These are phyloP conservation scores for Toxotes jaculatrix DNA, from an alignment of 2,113 vertebrate genomes.

Conservation along the genomic window DNA sequence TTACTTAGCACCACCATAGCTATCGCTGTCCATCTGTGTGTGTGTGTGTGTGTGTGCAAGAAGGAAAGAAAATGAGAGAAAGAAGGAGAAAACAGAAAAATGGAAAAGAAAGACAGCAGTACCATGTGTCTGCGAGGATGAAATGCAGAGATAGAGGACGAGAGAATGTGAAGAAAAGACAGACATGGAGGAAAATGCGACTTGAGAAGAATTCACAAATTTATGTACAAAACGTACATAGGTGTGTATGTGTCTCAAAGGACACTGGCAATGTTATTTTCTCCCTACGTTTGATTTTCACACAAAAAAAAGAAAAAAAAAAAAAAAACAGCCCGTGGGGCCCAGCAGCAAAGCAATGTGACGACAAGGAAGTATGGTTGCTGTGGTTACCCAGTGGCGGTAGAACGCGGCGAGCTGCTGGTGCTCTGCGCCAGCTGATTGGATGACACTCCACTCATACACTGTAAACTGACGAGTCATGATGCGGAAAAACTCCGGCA, in stretches of 20 bases:
- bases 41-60: slow-evolving; percentile 31
- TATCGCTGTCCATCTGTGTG: slow-evolving; percentile 67
- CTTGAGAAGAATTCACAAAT: background rate
- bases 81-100: background rate
- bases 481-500: slow-evolving; percentile 94
- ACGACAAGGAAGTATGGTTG: slow-evolving; percentile 63
- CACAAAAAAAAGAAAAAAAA: background rate
- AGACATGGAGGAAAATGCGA: background rate
- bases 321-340: background rate
- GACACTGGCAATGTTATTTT: slow-evolving; percentile 8
- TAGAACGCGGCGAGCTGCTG: slow-evolving; percentile 93
- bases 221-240: slow-evolving; percentile 12
- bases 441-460: slow-evolving; percentile 91
- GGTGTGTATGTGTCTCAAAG: slow-evolving; percentile 10
- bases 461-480: slow-evolving; percentile 97
- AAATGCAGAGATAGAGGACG: background rate
- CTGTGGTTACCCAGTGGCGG: slow-evolving; percentile 94
- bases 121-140: background rate
- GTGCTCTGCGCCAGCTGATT: slow-evolving; percentile 87
- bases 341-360: slow-evolving; percentile 43
- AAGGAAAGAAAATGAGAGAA: background rate
- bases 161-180: background rate
- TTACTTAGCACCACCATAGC: slow-evolving; percentile 65
- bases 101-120: background rate
- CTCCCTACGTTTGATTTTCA: slow-evolving; percentile 5